These are phyloP conservation scores for Vanessa tameamea DNA, from an alignment of 1,140 invertebrate species.

Conservation along the genomic window DNA sequence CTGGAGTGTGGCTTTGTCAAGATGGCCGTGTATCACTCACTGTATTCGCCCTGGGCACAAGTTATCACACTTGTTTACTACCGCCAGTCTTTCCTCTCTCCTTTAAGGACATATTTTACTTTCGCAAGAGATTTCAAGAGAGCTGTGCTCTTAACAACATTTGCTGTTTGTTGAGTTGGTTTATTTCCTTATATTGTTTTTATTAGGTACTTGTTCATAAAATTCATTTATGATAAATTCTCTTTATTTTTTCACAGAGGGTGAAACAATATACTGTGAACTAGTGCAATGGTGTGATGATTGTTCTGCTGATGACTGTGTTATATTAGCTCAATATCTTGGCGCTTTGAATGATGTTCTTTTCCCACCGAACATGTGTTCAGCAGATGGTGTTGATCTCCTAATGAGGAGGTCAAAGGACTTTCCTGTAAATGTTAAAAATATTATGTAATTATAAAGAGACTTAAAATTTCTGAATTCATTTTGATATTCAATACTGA, in stretches of 20 bases:
- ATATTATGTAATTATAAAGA: no score
- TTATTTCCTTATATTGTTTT: neutral
- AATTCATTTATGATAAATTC: neutral
- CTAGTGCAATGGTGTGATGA: conserved; percentile 83
- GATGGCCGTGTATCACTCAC: conserved; percentile 85
- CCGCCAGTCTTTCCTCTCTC: conserved; percentile 84
- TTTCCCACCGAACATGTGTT: conserved; percentile 81
- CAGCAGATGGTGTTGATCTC: conserved; percentile 82
- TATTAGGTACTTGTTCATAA: no score
- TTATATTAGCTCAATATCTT: conserved; percentile 83
- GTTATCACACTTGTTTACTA: conserved; percentile 81
- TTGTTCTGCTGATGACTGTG: conserved; percentile 64
- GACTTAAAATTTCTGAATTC: no score
- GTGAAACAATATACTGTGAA: conserved; percentile 83
- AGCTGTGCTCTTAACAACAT: conserved; percentile 76
- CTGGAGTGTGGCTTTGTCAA: conserved; percentile 87
- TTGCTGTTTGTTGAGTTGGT: conserved; percentile 55
- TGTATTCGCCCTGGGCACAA: conserved; percentile 82
- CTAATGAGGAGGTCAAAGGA: conserved; percentile 84
- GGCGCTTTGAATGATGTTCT: conserved; percentile 83
- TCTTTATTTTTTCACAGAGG: conserved; percentile 55
- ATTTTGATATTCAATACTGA: no score
- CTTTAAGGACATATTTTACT: conserved; percentile 84
- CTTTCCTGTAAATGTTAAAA: conserved; percentile 82
- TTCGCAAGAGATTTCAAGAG: conserved; percentile 83